Percentiles rank a stretch among this genome's conserved stretches.
Conservation (phyloP, 2,797 vertebrate species). For the Melanotaenia nigrans region DNA sequence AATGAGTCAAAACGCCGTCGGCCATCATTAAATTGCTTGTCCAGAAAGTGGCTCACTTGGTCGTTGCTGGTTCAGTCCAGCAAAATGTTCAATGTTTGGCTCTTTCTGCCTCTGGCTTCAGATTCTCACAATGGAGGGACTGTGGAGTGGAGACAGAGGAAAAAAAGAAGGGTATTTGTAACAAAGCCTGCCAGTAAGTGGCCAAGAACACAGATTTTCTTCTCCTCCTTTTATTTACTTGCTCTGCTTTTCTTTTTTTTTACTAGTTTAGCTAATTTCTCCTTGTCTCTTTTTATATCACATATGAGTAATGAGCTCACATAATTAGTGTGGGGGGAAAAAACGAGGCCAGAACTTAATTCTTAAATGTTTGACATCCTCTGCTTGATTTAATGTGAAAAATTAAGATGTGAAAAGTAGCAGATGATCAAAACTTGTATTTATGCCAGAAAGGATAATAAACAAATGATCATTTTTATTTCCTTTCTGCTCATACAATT, state of each 20-base stretch:
- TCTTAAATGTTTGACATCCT: neutral
- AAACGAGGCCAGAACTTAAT: constrained; percentile 8
- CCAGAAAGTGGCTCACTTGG: constrained; percentile 15
- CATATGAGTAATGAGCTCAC: constrained; percentile 24
- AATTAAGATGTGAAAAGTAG: neutral
- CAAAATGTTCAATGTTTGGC: constrained; percentile 19
- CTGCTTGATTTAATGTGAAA: neutral
- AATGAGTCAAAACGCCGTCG: constrained; percentile 24
- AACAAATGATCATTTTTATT: neutral
- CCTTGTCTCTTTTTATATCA: constrained; percentile 1
- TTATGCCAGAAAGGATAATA: neutral
- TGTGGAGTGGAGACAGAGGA: constrained; percentile 51
- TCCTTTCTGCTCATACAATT: neutral
- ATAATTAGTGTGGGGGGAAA: constrained; percentile 19
- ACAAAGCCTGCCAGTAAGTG: constrained; percentile 59
- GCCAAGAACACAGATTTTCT: constrained; percentile 33
- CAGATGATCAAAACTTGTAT: neutral
- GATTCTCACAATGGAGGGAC: constrained; percentile 46
- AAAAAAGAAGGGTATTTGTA: constrained; percentile 62
- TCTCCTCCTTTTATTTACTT: constrained; percentile 23
- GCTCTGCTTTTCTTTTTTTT: neutral
- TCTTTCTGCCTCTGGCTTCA: constrained; percentile 48
- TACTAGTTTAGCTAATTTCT: neutral
- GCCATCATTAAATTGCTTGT: constrained; percentile 23
- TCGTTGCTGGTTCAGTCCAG: constrained; percentile 28